Base-by-base conservation (phyloP, 2,888 invertebrate species). In the Aphidius colemani region DNA sequence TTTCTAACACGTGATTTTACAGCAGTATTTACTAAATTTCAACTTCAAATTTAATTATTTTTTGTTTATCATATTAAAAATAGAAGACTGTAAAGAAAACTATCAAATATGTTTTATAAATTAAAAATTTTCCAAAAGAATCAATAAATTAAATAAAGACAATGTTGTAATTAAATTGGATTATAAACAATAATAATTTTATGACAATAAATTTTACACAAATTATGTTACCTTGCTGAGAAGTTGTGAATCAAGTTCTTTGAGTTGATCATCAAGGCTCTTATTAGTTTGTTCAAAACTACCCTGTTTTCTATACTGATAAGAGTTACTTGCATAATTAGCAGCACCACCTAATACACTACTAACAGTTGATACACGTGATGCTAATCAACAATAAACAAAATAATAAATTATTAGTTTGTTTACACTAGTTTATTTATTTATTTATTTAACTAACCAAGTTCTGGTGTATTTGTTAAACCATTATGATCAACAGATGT, bases 171-270 rank as follows among this genome's bases (percentile, higher is more conserved):
- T 18, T 44, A 11, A n/a, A 55, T 11, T 11, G 9, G 8, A 13
- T 44, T 55, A 44, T 13, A 44, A 18, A 18, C 13, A 18, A 18
- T 18, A 18, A 18, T 18, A 18, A 18, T 18, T 18, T 18, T 18
- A 18, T 18, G 2, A 18, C 1, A 18, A 18, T 18, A 56, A 43
- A 18, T 9, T 44, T 44, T 44, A 56, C 55, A 56, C 55, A 56
- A 76, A 74, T 77, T 72, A 76, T 73, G 78, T 75, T 81, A 82
- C 82, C 82, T 82, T 81, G 74, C 81, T 90, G 82, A 90, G 88
- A 78, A 91, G 88, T 70, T 92, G 91, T 69, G 90, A 91, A 84
- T 93, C 92, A 73, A 93, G 87, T 82, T 92, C 92, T 80, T 92
- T 92, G 72, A 93, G 85, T 82, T 92, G 91, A 83, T 90, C 90